Evolutionary conservation across 2,113 vertebrate species (phyloP).

Genomic region (Emydocephalus ijimae): DNA sequence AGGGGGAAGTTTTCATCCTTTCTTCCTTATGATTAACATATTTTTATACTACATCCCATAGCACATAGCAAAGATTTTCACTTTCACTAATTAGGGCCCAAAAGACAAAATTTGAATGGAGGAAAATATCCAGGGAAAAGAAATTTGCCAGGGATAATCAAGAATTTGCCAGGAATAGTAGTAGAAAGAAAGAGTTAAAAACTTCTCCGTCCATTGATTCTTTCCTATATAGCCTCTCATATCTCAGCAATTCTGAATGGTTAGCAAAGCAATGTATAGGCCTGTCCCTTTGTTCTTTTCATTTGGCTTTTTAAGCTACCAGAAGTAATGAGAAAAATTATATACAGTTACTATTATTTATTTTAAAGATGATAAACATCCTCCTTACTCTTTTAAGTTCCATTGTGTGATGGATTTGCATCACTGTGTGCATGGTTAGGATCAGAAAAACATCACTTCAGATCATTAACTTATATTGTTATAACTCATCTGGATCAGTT

Average conservation of each 20-base stretch:
- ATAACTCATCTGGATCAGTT: neutral
- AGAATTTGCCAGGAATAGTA: neutral
- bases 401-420: neutral
- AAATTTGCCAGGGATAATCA: neutral
- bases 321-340: neutral
- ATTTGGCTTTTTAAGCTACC: neutral
- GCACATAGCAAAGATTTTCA: neutral
- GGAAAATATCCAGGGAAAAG: neutral
- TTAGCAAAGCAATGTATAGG: neutral
- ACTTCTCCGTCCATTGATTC: neutral
- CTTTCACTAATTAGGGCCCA: neutral
- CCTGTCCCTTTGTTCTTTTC: neutral
- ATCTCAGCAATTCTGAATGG: neutral
- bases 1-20: neutral
- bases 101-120: neutral
- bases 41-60: neutral
- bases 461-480: neutral
- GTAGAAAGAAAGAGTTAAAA: neutral
- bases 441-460: neutral
- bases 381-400: neutral
- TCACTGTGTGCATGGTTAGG: neutral
- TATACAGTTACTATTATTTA: neutral
- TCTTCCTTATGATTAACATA: neutral
- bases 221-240: neutral
- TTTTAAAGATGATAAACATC: neutral